Percentiles rank a stretch among this genome's conserved stretches.
phyloP scores from a whole-genome alignment of 2,888 invertebrate genomes.

The Labia minor region DNA sequence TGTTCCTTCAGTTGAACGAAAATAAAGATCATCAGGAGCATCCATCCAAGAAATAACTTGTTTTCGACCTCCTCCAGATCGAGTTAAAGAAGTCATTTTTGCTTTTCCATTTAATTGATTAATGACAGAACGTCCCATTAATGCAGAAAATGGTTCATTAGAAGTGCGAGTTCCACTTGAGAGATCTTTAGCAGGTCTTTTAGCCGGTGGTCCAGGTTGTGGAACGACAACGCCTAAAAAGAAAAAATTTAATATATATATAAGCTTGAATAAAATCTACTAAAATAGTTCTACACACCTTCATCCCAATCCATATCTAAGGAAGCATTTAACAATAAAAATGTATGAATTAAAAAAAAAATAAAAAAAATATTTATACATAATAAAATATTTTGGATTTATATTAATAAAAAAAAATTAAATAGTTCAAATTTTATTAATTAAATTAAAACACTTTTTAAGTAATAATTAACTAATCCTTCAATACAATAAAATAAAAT shows the following conservation, averaged over 20 bases:
- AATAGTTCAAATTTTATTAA: not conserved
- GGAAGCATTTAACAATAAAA: slow-evolving; percentile 42
- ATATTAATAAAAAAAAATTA: slow-evolving; percentile 18
- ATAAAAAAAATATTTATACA: not conserved
- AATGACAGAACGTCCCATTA: slow-evolving; percentile 42
- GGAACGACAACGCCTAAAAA: slow-evolving; percentile 33
- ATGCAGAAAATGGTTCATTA: slow-evolving; percentile 30
- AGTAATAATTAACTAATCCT: too few relatives aligned
- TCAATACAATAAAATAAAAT: too few relatives aligned
- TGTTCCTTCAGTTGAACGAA: slow-evolving; percentile 79
- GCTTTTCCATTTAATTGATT: slow-evolving; percentile 68
- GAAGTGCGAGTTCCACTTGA: slow-evolving; percentile 27
- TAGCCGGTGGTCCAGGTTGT: slow-evolving; percentile 51
- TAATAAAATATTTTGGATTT: slow-evolving; percentile 2
- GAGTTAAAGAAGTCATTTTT: slow-evolving; percentile 65
- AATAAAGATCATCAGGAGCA: slow-evolving; percentile 94
- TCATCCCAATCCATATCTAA: slow-evolving; percentile 54
- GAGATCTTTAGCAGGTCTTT: slow-evolving; percentile 65
- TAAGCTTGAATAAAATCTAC: not conserved
- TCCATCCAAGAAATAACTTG: slow-evolving; percentile 97
- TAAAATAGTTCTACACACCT: slow-evolving; percentile 38
- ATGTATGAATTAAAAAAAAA: slow-evolving; percentile 20
- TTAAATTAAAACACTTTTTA: not conserved
- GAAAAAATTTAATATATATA: slow-evolving; percentile 4
- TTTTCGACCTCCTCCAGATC: slow-evolving; percentile 65